A percentile compares a stretch with the other conserved stretches of the same genome.
Evolutionary conservation across 2,113 vertebrate species (phyloP).

Genomic region (Pelobates fuscus): DNA sequence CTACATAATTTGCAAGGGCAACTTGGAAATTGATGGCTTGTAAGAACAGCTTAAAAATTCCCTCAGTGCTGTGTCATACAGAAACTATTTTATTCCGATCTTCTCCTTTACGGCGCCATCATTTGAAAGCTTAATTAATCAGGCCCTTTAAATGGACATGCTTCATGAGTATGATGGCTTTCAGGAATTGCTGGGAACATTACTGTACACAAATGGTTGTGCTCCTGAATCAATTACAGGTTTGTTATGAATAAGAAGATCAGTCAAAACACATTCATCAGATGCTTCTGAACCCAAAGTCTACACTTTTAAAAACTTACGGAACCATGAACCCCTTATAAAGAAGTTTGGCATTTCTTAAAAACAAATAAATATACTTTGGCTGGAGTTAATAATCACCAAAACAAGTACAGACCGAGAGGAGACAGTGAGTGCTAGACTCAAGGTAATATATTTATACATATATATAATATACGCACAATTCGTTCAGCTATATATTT

Average conservation of each 20-base stretch:
- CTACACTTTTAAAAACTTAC: too few relatives aligned
- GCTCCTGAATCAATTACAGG: constrained; percentile 29
- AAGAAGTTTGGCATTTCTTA: too few relatives aligned
- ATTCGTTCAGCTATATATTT: too few relatives aligned
- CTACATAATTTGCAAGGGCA: neutral
- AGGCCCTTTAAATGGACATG: constrained; percentile 12
- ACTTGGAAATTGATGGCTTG: neutral
- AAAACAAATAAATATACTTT: too few relatives aligned
- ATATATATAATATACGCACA: too few relatives aligned
- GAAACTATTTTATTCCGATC: neutral
- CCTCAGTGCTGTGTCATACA: neutral
- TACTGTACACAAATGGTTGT: constrained; percentile 4
- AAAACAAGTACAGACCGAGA: too few relatives aligned
- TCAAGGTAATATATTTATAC: too few relatives aligned
- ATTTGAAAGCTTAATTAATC: constrained; percentile 30
- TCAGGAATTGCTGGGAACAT: neutral
- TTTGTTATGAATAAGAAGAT: constrained; percentile 15
- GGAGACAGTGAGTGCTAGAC: too few relatives aligned
- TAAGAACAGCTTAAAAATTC: neutral
- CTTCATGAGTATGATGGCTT: neutral
- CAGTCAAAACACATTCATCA: constrained; percentile 25
- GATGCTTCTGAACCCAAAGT: neutral
- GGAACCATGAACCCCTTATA: too few relatives aligned
- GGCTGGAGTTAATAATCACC: too few relatives aligned
- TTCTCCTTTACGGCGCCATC: constrained; percentile 4